Base-by-base conservation (phyloP, 2,888 invertebrate species). In the Emesis furor region DNA sequence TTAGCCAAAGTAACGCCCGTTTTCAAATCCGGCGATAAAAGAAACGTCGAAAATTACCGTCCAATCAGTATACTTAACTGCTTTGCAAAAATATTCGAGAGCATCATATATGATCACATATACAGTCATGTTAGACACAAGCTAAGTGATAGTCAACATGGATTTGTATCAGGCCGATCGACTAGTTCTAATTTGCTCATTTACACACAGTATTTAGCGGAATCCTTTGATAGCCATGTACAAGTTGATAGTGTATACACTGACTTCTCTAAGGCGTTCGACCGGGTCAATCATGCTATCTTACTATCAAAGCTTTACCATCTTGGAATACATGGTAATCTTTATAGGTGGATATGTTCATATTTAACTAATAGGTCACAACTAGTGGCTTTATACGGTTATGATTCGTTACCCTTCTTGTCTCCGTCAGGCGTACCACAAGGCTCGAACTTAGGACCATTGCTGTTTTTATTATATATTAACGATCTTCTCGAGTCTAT, bases 1-100 rank as follows among this genome's bases (percentile, higher is more conserved):
- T 12, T 69, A 30, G 68, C 79, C 5, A 76, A 79, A 69, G 76
- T 82, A 7, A 73, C 79, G 3, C 79, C 82, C 5, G 71, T 79
- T 37, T 59, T 73, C 30, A 82, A 79, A 65, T 69, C 73, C 14
- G 76, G 30, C 10, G 65, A 71, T n/a, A 51, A 42, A 32, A 69
- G 30, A 51, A 35, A 67, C 1, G 24, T 79, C 12, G 14, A n/a
- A 30, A 78, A 81, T 37, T 83, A 82, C 55, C 51, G 78, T 37
- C 78, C 76, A 24, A 79, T 82, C 51, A 73, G 76, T 24, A 78
- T 78, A 24, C 35, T 82, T 6, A 71, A 30, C 24, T 74, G 73
- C 12, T 75, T 67, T 32, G 67, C 67, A 42, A 42, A 67, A 67
- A 67, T 75, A 39, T 75, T 65, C 14, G 75, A 75, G 67, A 30